phyloP scores from a whole-genome alignment of 2,888 invertebrate species.

The Acrobasis repandana region DNA sequence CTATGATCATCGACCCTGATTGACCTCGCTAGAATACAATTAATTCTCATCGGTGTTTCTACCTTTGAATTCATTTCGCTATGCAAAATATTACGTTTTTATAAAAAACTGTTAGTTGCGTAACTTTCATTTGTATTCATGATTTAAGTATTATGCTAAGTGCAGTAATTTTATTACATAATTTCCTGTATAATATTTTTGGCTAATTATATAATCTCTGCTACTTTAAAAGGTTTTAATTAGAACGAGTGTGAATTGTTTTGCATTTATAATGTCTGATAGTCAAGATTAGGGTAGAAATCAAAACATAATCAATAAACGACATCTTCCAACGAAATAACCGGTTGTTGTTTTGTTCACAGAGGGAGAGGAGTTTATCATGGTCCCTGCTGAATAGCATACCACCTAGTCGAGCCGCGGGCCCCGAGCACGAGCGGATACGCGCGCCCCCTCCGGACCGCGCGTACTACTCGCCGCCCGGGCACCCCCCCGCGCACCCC shows the following conservation, averaged over 20 bases:
- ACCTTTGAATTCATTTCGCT: background rate
- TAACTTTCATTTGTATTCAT: conserved; percentile 16
- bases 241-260: background rate
- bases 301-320: background rate
- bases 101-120: background rate
- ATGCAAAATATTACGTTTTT: background rate
- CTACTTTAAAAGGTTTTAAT: background rate
- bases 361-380: conserved; percentile 80
- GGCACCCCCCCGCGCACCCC: conserved; percentile 40
- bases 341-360: conserved; percentile 39
- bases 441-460: conserved; percentile 53
- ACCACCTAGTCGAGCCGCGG: conserved; percentile 68
- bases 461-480: conserved; percentile 50
- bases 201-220: background rate
- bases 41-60: background rate
- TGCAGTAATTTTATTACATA: conserved; percentile 22
- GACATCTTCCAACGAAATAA: background rate
- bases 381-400: conserved; percentile 82
- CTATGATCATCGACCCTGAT: no score
- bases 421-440: conserved; percentile 53
- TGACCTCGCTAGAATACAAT: background rate
- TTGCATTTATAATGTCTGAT: background rate
- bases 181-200: conserved; percentile 14
- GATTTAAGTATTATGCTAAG: conserved; percentile 1
- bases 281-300: background rate